phyloP scores from a whole-genome alignment of 2,113 vertebrate genomes.

The Cygnus atratus region DNA sequence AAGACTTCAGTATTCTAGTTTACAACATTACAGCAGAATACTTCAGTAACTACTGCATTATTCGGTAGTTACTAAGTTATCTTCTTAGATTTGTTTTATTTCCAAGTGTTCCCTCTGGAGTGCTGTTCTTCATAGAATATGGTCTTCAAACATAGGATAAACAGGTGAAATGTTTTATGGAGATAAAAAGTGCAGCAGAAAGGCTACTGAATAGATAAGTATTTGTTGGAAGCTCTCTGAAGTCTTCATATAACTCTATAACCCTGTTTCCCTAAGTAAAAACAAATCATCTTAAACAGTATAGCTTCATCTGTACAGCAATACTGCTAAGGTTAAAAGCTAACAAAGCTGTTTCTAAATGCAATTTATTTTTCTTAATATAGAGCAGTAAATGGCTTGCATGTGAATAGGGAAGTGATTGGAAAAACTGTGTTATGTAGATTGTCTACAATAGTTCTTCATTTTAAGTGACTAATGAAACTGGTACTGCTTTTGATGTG shows the following conservation, averaged over 20 bases:
- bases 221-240: not conserved
- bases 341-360: not conserved
- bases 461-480: not conserved
- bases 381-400: not conserved
- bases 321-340: not conserved
- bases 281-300: not conserved
- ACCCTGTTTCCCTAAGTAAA: not conserved
- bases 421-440: conserved; percentile 27
- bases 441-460: not conserved
- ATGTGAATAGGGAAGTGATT: conserved; percentile 10
- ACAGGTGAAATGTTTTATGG: not conserved
- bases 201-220: not conserved
- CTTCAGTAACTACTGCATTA: not conserved
- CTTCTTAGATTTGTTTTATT: conserved; percentile 1
- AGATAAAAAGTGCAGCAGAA: not conserved
- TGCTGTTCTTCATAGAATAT: not conserved
- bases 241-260: not conserved
- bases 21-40: not conserved
- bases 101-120: not conserved
- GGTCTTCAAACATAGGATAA: not conserved
- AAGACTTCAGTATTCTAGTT: not conserved
- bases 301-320: not conserved
- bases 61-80: not conserved
- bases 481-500: not conserved
- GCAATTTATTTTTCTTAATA: not conserved